Evolutionary conservation across 2,888 invertebrate genomes (phyloP).

Genomic region (Pedicia rivosa): DNA sequence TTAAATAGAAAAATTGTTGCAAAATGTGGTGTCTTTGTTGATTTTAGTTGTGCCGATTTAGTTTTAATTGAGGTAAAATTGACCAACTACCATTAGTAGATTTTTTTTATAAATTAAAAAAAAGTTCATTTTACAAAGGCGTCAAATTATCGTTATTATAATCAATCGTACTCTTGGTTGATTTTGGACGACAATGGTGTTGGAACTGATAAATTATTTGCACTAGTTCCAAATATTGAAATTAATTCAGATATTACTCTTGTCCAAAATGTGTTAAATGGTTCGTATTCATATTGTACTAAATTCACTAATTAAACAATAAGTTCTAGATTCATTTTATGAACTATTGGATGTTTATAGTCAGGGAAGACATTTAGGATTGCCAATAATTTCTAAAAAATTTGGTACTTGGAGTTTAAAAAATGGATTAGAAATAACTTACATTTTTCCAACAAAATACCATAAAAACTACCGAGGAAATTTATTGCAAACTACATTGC

Average conservation of each 20-base stretch:
- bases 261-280: no score
- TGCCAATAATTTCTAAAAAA: conserved; percentile 16
- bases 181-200: conserved; percentile 16
- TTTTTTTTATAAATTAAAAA: not conserved
- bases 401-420: conserved; percentile 12
- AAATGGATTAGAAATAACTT: conserved; percentile 12
- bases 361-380: conserved; percentile 21
- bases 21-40: conserved; percentile 1
- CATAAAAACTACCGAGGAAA: conserved; percentile 14
- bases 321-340: no score
- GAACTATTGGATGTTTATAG: conserved; percentile 26
- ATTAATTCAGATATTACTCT: conserved; percentile 25
- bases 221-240: conserved; percentile 15
- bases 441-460: conserved; percentile 1
- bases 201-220: conserved; percentile 12
- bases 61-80: not conserved
- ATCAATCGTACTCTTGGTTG: conserved; percentile 26
- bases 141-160: conserved; percentile 18
- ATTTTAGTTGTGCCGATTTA: conserved; percentile 1
- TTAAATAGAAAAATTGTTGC: not conserved
- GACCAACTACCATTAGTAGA: not conserved
- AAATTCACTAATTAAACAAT: no score
- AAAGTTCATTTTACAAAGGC: conserved; percentile 10
- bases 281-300: no score
- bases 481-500: conserved; percentile 20